Evolutionary conservation across 2,888 invertebrate genomes (phyloP).

Genomic region (Agrochola circellaris): DNA sequence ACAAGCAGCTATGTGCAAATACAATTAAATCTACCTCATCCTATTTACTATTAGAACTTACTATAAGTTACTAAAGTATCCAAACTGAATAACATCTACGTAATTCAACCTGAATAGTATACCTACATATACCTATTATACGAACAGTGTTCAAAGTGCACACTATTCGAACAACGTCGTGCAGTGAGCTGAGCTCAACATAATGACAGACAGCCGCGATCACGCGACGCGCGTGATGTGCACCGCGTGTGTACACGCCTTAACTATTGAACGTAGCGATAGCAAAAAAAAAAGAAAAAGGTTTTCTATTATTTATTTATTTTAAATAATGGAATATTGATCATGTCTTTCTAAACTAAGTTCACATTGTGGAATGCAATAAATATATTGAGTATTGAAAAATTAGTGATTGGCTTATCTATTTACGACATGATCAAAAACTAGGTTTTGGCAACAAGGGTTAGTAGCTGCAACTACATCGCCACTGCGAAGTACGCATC

Average conservation of each 20-base stretch:
- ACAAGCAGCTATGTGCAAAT: too few relatives aligned
- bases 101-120: background rate
- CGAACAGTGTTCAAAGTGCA: slow-evolving; percentile 35
- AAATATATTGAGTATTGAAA: too few relatives aligned
- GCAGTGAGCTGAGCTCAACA: slow-evolving; percentile 63
- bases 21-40: too few relatives aligned
- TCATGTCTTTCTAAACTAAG: background rate
- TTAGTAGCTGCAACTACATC: background rate
- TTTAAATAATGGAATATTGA: background rate
- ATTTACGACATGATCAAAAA: background rate
- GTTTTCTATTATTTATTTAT: too few relatives aligned
- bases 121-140: background rate
- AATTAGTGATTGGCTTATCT: background rate
- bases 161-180: slow-evolving; percentile 60
- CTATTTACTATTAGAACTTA: too few relatives aligned
- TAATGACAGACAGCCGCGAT: slow-evolving; percentile 79
- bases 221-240: slow-evolving; percentile 80
- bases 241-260: slow-evolving; percentile 77
- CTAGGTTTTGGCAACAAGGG: background rate
- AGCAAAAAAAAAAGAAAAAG: slow-evolving; percentile 43
- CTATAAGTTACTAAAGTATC: too few relatives aligned
- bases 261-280: slow-evolving; percentile 68
- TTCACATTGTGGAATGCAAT: background rate
- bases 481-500: too few relatives aligned
- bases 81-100: background rate